Base-by-base conservation (phyloP, 2,888 invertebrate species). In the Sympetrum striolatum region DNA sequence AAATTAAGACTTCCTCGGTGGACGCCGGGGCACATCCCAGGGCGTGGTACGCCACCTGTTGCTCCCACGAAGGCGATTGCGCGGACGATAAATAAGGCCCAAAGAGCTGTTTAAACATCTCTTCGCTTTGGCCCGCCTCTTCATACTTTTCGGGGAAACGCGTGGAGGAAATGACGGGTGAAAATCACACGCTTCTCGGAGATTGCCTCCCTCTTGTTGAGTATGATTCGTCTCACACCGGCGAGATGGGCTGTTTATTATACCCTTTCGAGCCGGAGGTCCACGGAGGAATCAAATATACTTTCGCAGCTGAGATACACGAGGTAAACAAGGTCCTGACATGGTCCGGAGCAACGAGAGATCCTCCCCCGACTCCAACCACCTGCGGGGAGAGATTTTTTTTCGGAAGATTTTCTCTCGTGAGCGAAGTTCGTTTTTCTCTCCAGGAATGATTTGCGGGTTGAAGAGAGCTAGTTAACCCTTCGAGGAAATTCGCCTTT, bases 11-110 rank as follows among this genome's bases (percentile, higher is more conserved):
- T 22, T 12, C 60, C 58, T 22, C 37, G 58, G 22, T 39, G 60
- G 25, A 39, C 58, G 31, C 37, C 18, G 18, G 18, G 35, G 82
- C 14, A 82, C 35, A 60, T 82, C 58, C 12, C 6, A 18, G 86
- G 86, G 86, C 86, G 73, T 25, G 81, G 86, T 37, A 15, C 37
- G 86, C 86, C 86, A 86, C 86, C 86, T 86, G 86, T 86, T 86
- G 86, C 64, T 18, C 22, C 60, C 35, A 37, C 35, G 35, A 35
- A 22, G 60, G 60, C 2, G 60, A 39, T 35, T 60, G 35, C 37
- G 58, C 60, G 37, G 58, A 35, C 25, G 86, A 64, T 60, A 39
- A 60, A 73, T 31, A 73, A 73, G 53, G 18, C 1, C 15, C 18
- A 5, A 53, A 31, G 12, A 25, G 73, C 73, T 37, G 86, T 60